Base-by-base conservation (phyloP, 92 coral and sea anemone species). In the Zoanthus gigantus region DNA sequence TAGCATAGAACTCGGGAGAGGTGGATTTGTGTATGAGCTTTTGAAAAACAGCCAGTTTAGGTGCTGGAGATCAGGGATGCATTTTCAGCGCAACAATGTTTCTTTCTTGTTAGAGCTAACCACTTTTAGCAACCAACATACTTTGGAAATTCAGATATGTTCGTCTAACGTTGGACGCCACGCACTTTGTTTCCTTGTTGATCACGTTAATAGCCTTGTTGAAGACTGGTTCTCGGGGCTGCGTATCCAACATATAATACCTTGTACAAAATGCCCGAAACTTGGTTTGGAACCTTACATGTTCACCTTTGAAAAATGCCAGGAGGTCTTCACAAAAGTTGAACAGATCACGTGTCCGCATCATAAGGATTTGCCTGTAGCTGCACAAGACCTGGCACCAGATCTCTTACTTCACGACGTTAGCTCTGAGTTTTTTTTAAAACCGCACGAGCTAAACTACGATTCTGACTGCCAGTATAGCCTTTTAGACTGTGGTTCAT, bases 201-300 rank as follows among this genome's bases (percentile, higher is more conserved):
- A 93, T 61, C 96, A 93, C 61, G 29, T 93, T 29, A 94, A 93
- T 72, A 61, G 89, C 30, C 67, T 93, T 18, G 86, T 93, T 74
- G 87, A 88, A 2, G 96, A 93, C 45, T 93, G 96, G 96, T 91
- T 88, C 80, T 86, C 84, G 37, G 95, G 95, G 30, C 72, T 93
- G 30, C 14, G 60, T 5, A 91, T 93, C n/a, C 87, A 71, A 57
- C 91, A 78, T 45, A 56, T 86, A 29, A 87, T 93, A 54, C 96
- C 94, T 8, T 93, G 96, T 69, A 61, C 88, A 29, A 80, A 53
- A 18, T 93, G 96, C 47, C 90, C 92, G 69, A 72, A 85, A 46
- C 50, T 28, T 30, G 78, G 78, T 72, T 37, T 82, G 29, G 12
- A 86, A 31, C 88, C 92, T 28, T 90, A 93, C 74, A 47, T 45